Percentiles rank a stretch among this genome's conserved stretches.
phyloP scores from a whole-genome alignment of 1,140 invertebrate genomes.

The Neodiprion lecontei region DNA sequence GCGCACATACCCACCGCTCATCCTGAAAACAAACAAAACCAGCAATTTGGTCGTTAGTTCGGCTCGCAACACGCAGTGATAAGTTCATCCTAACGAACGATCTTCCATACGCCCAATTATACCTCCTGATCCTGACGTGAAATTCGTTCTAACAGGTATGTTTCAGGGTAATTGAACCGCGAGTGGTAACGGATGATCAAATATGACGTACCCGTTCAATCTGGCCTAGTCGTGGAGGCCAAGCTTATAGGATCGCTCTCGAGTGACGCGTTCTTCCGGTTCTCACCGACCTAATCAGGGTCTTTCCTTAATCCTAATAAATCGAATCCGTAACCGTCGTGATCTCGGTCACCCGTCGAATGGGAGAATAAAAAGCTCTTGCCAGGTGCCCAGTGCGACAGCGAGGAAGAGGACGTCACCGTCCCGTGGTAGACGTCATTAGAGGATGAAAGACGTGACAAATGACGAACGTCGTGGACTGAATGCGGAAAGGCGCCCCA shows the following conservation, averaged over 20 bases:
- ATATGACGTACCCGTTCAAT: neutral
- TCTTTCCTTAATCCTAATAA: conserved; percentile 13
- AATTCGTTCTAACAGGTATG: no score
- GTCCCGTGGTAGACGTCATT: conserved; percentile 54
- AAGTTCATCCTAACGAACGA: no score
- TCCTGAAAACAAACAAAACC: no score
- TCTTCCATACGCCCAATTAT: no score
- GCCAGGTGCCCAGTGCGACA: conserved; percentile 47
- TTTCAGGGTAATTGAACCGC: no score
- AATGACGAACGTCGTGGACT: conserved; percentile 58
- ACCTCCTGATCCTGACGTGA: no score
- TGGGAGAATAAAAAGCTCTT: conserved; percentile 47
- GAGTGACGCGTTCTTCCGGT: neutral
- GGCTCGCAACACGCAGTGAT: no score
- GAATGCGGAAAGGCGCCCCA: conserved; percentile 59
- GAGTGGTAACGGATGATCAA: no score
- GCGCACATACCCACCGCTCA: no score
- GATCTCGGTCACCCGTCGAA: neutral
- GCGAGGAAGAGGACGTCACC: neutral
- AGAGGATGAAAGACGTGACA: conserved; percentile 61
- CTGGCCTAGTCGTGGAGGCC: neutral
- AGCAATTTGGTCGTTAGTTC: no score
- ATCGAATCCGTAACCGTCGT: neutral
- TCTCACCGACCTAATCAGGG: conserved; percentile 1
- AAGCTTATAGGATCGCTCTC: no score